Percentiles rank a stretch among this genome's conserved stretches.
Evolutionary conservation across 2,113 vertebrate species (phyloP).

Genomic region (Hyaena hyaena): DNA sequence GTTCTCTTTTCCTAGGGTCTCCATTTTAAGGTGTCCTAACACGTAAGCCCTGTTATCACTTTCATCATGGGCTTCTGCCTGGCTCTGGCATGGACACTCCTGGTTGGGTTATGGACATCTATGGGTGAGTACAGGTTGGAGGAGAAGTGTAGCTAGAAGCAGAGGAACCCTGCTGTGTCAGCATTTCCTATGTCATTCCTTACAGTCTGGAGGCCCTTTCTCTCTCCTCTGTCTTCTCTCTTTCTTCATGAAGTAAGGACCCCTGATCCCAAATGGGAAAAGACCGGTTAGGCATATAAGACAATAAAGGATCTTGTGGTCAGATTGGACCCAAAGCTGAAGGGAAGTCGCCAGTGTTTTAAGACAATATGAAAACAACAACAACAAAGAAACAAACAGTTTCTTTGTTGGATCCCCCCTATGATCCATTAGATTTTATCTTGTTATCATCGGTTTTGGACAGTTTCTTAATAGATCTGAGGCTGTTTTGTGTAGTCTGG

Average conservation of each 20-base stretch:
- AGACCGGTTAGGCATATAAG: neutral
- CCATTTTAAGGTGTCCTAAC: neutral
- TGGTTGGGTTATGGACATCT: constrained; percentile 37
- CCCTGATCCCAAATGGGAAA: neutral
- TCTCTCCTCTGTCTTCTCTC: neutral
- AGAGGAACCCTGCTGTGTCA: neutral
- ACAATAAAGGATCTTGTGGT: constrained; percentile 1
- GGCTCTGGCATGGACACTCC: constrained; percentile 57
- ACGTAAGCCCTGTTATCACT: neutral
- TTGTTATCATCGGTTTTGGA: neutral
- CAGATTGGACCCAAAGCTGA: neutral
- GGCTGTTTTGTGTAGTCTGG: neutral
- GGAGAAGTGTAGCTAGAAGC: neutral
- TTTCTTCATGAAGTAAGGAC: constrained; percentile 30
- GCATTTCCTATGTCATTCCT: neutral
- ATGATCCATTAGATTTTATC: neutral
- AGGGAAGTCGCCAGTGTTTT: neutral
- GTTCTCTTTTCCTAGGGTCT: constrained; percentile 54
- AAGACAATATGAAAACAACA: neutral
- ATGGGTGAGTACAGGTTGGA: constrained; percentile 67
- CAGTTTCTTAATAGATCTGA: neutral
- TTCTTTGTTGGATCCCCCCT: neutral
- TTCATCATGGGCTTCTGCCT: constrained; percentile 42
- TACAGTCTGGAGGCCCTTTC: neutral
- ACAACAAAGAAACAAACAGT: neutral